Base-by-base conservation (phyloP, 2,797 vertebrate genomes). In the Pipistrellus pygmaeus region DNA sequence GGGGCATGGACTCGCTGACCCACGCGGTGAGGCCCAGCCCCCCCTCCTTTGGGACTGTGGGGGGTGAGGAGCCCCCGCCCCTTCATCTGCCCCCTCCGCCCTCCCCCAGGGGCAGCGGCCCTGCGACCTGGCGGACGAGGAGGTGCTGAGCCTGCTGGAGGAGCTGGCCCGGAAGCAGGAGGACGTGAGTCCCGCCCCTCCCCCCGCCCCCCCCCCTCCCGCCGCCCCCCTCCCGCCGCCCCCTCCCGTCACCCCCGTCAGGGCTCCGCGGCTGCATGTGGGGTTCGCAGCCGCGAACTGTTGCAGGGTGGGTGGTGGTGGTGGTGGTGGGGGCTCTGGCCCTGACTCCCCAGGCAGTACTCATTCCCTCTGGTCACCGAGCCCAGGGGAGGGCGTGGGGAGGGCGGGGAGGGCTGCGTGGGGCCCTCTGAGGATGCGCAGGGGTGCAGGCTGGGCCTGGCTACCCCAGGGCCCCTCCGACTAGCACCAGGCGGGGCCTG, bases 111-210 rank as follows among this genome's bases (percentile, higher is more conserved):
- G 99, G 89, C 99, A 99, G 97, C 99, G 99, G 2, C 99, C 99
- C 0, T 99, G 99, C 91, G 99, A 99, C 93, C 98, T 99, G 12
- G 99, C 99, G 0, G 99, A 99, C 53, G 99, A 99, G 95, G 99
- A 98, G 2, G 98, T 99, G 15, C 98, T 98, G 66, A 97, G 97
- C 57, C 98, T 99, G 76, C 96, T 99, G 95, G 98, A 99, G 93
- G 99, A 99, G 55, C 97, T 99, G 85, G 98, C 98, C 62, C 98
- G 97, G 95, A 99, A 99, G 97, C 99, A 99, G 97, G 98, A 98
- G 78, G 99, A 98, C 7, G 99, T 99, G 97, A 99, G 98, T 95
- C 6, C 38, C 38, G 32, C 44, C 44, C 44, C 38, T 38, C 66
- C n/a, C n/a, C n/a, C n/a, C n/a, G n/a, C n/a, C n/a, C n/a, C n/a